Evolutionary conservation across 1,140 invertebrate genomes (phyloP), one percentile per base, ranked within the genome.

Genomic region (Camponotus vicinus): DNA sequence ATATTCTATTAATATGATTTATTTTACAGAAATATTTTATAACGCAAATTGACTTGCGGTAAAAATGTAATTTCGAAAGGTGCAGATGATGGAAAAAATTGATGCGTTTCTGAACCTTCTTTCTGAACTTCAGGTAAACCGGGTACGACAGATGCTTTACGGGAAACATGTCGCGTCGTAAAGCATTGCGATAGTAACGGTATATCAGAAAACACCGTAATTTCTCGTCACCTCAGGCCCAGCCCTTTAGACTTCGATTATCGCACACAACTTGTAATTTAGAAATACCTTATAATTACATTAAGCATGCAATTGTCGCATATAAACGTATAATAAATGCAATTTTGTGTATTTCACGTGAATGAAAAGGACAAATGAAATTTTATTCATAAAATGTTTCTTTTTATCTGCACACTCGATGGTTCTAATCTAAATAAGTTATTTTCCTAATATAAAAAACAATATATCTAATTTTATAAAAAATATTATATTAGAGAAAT

Each of bases 201-300:
- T 80, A 69, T 3, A 80, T n/a, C 32, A 8, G 8, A 15, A 13
- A 40, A 69, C 64, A 79, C 42, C 61, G 76, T 52, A 79, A 66
- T 66, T 49, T 37, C 49, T 52, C 18, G 42, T n/a, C 34, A 3
- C 32, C 9, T 27, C 57, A 34, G 8, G 3, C n/a, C 1, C 3
- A 15, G 8, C 34, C 27, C 11, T 34, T 59, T 59, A 3, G 3
- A 15, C n/a, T 57, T 13, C 21, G 40, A 32, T 15, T n/a, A 18
- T 49, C 61, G 61, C n/a, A 3, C 1, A 21, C 15, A 71, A 75
- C 1, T 8, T 11, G 57, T 32, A 64, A 63, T 27, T 63, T 42
- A n/a, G 37, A 77, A 32, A 64, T 37, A 42, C 40, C 3, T 18
- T 57, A 77, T 32, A n/a, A 77, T 77, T n/a, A 45, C 11, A 34